Base-by-base conservation (phyloP, 2,113 vertebrate species). In the Meleagris gallopavo region DNA sequence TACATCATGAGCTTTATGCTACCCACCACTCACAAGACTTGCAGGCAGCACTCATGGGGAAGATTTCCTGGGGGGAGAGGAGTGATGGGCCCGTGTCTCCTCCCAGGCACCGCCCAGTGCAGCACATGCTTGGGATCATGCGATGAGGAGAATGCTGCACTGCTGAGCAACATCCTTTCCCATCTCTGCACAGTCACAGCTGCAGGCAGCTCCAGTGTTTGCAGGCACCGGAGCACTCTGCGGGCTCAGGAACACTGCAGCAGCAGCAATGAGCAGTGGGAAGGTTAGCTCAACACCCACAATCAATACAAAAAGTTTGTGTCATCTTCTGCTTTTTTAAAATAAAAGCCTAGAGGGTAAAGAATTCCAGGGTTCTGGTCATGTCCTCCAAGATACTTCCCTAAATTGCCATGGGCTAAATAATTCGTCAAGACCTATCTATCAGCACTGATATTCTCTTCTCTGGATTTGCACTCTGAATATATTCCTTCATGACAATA, bases 371-470 rank as follows among this genome's bases (percentile, higher is more conserved):
- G 20, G 46, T 60, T 67, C 69, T 80, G 69, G n/a, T 32, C 34
- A 40, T 16, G 20, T 9, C 72, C 20, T 75, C 52, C 34, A 22
- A 76, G 40, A 40, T 0, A 43, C 38, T 32, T 65, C 72, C 54
- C 43, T 69, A 73, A 89, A 93, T 38, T 85, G 54, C n/a, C 38
- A 60, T 19, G 11, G 74, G 81, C 43, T 90, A 84, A 72, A 79
- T 67, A 86, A 78, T 6, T 81, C 9, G 21, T 27, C 40, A 45
- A 72, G 45, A 93, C 36, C 48, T 55, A 89, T 32, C 76, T 46
- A 38, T 83, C 62, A 75, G 48, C 57, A 66, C 5, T 65, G 67
- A 94, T 50, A 45, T 15, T 30, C 16, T 25, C 13, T 73, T 73
- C 70, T 38, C 67, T n/a, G 86, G 29, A 50, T 78, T 85, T 74